A percentile compares a stretch with the other conserved stretches of the same genome.
These are phyloP conservation scores for Melanotaenia boesemani DNA, from an alignment of 2,797 vertebrate genomes.

Conservation along the genomic window DNA sequence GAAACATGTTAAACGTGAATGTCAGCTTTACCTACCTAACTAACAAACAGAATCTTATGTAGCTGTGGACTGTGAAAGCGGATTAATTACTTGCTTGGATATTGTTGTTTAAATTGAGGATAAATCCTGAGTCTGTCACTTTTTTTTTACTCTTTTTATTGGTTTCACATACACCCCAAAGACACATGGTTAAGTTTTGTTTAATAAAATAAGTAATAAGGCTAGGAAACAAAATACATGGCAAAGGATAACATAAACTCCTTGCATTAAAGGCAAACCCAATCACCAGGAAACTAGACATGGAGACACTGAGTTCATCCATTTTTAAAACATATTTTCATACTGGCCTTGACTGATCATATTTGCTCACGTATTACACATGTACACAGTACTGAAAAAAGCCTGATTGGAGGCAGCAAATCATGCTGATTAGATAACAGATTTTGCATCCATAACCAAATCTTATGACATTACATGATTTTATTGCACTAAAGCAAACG, in stretches of 20 bases:
- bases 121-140: neutral
- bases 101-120: too few species aligned
- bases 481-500: neutral
- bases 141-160: too few species aligned
- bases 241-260: too few species aligned
- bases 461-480: slow-evolving; percentile 10
- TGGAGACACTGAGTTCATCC: neutral
- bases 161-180: too few species aligned
- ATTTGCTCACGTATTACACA: neutral
- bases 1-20: too few species aligned
- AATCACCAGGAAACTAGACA: neutral
- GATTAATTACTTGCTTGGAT: neutral
- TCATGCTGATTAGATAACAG: neutral
- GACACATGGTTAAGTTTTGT: too few species aligned
- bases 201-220: too few species aligned
- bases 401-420: neutral
- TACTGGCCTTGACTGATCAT: neutral
- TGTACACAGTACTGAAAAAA: neutral
- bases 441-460: slow-evolving; percentile 11
- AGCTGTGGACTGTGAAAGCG: neutral
- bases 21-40: too few species aligned
- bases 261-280: too few species aligned
- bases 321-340: neutral
- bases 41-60: neutral
- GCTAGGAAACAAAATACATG: too few species aligned